A percentile compares a stretch with the other conserved stretches of the same genome.
These are phyloP conservation scores for Phylloscopus whistleri DNA, from an alignment of 2,113 vertebrate species.

Conservation along the genomic window DNA sequence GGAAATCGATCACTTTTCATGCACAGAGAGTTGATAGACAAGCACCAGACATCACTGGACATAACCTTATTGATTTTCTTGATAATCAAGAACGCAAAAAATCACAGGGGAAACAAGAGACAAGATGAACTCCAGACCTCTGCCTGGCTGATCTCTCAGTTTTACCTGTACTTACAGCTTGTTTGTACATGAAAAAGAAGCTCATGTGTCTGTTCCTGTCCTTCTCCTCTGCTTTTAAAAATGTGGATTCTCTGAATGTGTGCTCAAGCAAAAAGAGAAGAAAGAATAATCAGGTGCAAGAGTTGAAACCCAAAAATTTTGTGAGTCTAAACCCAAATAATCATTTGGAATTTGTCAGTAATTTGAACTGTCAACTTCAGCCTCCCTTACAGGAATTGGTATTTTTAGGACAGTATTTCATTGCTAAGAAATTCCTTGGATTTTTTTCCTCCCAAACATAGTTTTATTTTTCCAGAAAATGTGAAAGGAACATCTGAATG, in stretches of 20 bases:
- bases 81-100: slow-evolving; percentile 23
- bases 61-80: slow-evolving; percentile 50
- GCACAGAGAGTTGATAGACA: slow-evolving; percentile 22
- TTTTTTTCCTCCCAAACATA: background rate
- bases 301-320: background rate
- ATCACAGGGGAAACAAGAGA: slow-evolving; percentile 32
- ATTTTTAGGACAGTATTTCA: background rate
- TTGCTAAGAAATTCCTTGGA: background rate
- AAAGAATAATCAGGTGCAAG: background rate
- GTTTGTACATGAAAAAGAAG: background rate
- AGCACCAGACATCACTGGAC: slow-evolving; percentile 32
- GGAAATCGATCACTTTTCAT: slow-evolving; percentile 21
- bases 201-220: background rate
- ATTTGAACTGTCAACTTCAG: background rate
- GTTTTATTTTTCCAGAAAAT: background rate
- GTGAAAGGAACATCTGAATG: background rate
- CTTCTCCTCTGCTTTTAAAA: background rate
- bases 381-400: background rate
- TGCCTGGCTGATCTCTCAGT: slow-evolving; percentile 3
- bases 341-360: background rate
- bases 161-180: background rate
- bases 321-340: background rate
- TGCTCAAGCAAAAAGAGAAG: background rate
- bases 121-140: slow-evolving; percentile 16
- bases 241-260: background rate